A percentile compares a stretch with the other conserved stretches of the same genome.
phyloP scores from a whole-genome alignment of 2,113 vertebrate species.

The Psophia crepitans region DNA sequence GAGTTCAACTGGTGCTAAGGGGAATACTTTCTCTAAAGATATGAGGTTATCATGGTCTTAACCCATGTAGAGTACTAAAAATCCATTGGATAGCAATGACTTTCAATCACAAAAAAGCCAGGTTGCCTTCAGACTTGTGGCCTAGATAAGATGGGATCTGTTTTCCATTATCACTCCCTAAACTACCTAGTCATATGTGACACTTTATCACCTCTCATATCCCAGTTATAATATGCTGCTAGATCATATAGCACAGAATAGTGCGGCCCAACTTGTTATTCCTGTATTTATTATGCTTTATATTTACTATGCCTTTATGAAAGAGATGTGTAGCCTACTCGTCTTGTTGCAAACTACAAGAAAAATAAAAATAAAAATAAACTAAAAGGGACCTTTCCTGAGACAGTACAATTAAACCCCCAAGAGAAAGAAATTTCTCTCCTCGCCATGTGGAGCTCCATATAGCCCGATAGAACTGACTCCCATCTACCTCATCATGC shows the following conservation, averaged over 20 bases:
- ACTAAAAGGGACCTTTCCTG: not conserved
- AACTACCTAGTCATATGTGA: not conserved
- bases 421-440: not conserved
- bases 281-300: not conserved
- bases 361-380: not conserved
- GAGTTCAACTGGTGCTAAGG: not conserved
- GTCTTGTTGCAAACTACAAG: not conserved
- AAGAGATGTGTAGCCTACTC: not conserved
- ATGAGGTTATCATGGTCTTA: not conserved
- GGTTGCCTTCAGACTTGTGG: not conserved
- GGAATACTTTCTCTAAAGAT: not conserved
- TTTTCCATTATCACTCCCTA: not conserved
- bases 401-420: not conserved
- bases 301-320: not conserved
- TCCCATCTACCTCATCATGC: not conserved
- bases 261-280: not conserved
- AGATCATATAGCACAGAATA: not conserved
- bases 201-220: not conserved
- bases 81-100: not conserved
- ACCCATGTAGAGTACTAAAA: not conserved
- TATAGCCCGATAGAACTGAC: not conserved
- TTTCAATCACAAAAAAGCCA: not conserved
- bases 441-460: accelerated
- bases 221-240: not conserved
- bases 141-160: constrained; percentile 1